phyloP scores from a whole-genome alignment of 1,140 invertebrate genomes.

The Pseudobourletiella spinata region DNA sequence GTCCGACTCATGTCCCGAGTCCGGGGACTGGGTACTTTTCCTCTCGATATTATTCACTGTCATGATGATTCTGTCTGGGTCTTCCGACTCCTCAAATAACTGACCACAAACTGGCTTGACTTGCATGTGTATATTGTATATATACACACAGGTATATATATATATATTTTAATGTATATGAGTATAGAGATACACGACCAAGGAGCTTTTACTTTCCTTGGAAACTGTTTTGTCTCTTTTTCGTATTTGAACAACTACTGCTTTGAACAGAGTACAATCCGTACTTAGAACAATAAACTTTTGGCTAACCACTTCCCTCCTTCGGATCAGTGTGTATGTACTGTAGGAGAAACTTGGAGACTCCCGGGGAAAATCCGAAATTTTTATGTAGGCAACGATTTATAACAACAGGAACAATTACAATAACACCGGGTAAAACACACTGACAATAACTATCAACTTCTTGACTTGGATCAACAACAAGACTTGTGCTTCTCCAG shows the following conservation, averaged over 20 bases:
- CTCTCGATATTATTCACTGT: slow-evolving; percentile 8
- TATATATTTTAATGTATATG: not conserved
- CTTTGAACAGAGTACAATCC: too few relatives aligned
- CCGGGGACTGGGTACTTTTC: slow-evolving; percentile 2
- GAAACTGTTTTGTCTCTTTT: not conserved
- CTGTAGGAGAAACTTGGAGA: too few relatives aligned
- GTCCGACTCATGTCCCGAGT: slow-evolving; percentile 9
- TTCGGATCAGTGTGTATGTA: too few relatives aligned
- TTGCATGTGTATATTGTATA: not conserved
- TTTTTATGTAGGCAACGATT: too few relatives aligned
- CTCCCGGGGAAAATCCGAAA: too few relatives aligned
- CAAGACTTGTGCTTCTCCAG: not conserved
- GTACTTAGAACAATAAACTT: too few relatives aligned
- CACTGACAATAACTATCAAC: not conserved
- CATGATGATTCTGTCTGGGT: not conserved
- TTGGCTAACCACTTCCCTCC: too few relatives aligned
- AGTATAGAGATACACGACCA: not conserved
- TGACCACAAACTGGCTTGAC: not conserved
- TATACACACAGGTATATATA: not conserved
- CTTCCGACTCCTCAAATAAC: not conserved
- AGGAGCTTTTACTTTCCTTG: not conserved
- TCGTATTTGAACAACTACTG: too few relatives aligned
- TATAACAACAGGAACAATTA: too few relatives aligned
- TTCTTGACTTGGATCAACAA: not conserved
- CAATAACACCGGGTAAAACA: too few relatives aligned